Evolutionary conservation across 2,113 vertebrate species (phyloP).

Genomic region (Dromas ardeola): DNA sequence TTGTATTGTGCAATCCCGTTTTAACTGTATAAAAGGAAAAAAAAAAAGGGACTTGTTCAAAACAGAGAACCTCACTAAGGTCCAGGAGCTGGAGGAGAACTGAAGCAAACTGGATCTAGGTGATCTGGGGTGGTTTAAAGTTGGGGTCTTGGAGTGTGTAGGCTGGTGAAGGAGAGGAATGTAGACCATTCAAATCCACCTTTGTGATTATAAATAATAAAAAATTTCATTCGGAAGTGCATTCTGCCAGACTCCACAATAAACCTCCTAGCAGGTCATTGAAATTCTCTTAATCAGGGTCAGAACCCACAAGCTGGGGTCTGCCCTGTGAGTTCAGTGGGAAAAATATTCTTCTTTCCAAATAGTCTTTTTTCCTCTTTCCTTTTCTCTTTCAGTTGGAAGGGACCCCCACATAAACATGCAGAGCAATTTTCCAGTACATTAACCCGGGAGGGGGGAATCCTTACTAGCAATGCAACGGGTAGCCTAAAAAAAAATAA

Average conservation of each 20-base stretch:
- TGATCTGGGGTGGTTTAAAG: not conserved
- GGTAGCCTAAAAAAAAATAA: constrained; percentile 42
- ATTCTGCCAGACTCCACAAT: constrained; percentile 82
- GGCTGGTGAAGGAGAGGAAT: constrained; percentile 26
- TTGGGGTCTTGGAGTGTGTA: not conserved
- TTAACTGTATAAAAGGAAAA: constrained; percentile 10
- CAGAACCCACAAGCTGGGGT: constrained; percentile 87
- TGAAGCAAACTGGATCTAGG: not conserved
- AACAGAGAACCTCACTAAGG: not conserved
- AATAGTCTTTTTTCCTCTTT: constrained; percentile 77
- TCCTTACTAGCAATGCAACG: constrained; percentile 88
- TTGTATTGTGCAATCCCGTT: not conserved
- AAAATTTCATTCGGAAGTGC: constrained; percentile 81
- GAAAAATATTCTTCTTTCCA: constrained; percentile 80
- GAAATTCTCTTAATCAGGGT: constrained; percentile 86
- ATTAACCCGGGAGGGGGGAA: constrained; percentile 92
- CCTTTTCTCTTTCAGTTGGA: constrained; percentile 92
- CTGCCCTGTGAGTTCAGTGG: constrained; percentile 86
- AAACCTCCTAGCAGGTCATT: constrained; percentile 83
- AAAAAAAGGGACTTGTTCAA: not conserved
- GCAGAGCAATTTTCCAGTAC: constrained; percentile 99
- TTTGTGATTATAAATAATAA: constrained; percentile 81
- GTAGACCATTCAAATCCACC: constrained; percentile 65
- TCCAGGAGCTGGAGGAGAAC: not conserved
- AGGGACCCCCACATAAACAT: constrained; percentile 95